A percentile compares a stretch with the other conserved stretches of the same genome.
Conservation (phyloP, 2,113 vertebrate species). For the Spea multiplicata region DNA sequence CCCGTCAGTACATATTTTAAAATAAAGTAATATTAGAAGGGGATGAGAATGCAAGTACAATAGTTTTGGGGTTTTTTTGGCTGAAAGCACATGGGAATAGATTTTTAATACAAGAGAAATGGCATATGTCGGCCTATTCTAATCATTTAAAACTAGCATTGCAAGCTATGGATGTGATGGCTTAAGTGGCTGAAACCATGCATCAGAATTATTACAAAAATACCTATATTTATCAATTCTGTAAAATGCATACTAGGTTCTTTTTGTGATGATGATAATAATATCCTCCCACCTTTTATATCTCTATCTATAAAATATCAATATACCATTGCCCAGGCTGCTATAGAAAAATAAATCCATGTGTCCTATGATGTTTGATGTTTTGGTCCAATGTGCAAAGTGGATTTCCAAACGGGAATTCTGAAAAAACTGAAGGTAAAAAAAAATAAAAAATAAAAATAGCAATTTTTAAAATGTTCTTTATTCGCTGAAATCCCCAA, state of each 20-base stretch:
- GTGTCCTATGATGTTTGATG: neutral
- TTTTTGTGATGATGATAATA: neutral
- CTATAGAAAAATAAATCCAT: neutral
- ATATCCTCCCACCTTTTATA: neutral
- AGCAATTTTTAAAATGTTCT: neutral
- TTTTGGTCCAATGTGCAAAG: neutral
- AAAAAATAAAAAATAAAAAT: neutral
- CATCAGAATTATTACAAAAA: neutral
- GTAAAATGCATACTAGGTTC: neutral
- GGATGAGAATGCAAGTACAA: too few relatives aligned
- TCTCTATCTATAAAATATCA: neutral
- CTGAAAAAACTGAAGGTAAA: neutral
- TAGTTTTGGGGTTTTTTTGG: too few relatives aligned
- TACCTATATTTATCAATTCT: neutral
- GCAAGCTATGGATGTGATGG: conserved; percentile 7
- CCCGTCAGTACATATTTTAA: too few relatives aligned
- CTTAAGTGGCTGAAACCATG: neutral
- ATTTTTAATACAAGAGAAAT: conserved; percentile 20
- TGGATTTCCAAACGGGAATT: neutral
- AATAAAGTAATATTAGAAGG: too few relatives aligned
- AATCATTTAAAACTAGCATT: conserved; percentile 30
- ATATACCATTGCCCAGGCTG: neutral
- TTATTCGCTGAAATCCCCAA: neutral
- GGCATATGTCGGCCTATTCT: conserved; percentile 26
- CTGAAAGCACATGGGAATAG: conserved; percentile 2